phyloP scores from a whole-genome alignment of 1,140 invertebrate species.

The Zaprionus ornatus region DNA sequence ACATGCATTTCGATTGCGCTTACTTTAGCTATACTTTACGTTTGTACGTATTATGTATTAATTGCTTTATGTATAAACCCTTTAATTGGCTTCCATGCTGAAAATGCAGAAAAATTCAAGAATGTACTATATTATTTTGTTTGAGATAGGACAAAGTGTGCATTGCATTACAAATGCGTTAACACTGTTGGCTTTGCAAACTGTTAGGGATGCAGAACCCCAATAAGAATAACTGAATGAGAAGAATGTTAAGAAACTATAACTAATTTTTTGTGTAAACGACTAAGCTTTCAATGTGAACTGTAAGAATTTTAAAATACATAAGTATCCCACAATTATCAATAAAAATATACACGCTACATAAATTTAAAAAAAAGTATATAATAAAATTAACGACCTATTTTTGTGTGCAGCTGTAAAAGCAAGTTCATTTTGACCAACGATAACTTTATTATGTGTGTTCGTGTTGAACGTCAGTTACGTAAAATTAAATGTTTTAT shows the following conservation, averaged over 20 bases:
- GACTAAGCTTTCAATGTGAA: slow-evolving; percentile 65
- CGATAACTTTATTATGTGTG: slow-evolving; percentile 39
- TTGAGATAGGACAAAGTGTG: slow-evolving; percentile 62
- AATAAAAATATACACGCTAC: slow-evolving; percentile 51
- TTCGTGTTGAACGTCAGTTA: slow-evolving; percentile 54
- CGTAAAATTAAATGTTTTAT: slow-evolving; percentile 51
- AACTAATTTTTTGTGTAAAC: slow-evolving; percentile 54
- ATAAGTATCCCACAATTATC: slow-evolving; percentile 52
- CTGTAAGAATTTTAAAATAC: slow-evolving; percentile 69
- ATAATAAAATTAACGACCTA: slow-evolving; percentile 33
- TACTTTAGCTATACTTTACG: slow-evolving; percentile 53
- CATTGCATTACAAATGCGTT: slow-evolving; percentile 75
- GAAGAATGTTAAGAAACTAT: slow-evolving; percentile 6
- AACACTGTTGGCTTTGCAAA: slow-evolving; percentile 43
- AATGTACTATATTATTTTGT: slow-evolving; percentile 55
- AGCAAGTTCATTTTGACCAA: slow-evolving; percentile 40
- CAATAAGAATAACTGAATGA: slow-evolving; percentile 2
- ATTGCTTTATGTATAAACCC: slow-evolving; percentile 70
- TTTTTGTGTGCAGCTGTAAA: slow-evolving; percentile 40
- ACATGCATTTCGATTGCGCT: slow-evolving; percentile 22
- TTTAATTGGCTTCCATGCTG: slow-evolving; percentile 73
- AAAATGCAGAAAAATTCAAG: slow-evolving; percentile 64
- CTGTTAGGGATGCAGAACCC: slow-evolving; percentile 7
- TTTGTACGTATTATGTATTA: slow-evolving; percentile 48
- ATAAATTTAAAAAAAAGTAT: slow-evolving; percentile 18